These are phyloP conservation scores for Agonopterix heracliana DNA, from an alignment of 2,888 invertebrate species.

Conservation along the genomic window DNA sequence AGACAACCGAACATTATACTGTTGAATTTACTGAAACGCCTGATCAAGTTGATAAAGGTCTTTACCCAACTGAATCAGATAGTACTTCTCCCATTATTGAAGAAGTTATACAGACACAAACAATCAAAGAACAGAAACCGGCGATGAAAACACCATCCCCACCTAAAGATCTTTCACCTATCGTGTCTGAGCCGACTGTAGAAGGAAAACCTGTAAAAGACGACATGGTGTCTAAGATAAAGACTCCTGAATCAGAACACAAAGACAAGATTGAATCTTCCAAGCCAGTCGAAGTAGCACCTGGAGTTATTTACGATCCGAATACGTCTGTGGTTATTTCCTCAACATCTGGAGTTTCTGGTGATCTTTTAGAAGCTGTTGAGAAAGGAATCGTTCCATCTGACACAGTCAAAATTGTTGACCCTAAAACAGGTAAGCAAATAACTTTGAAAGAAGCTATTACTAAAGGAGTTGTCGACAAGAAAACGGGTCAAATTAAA, in stretches of 20 bases:
- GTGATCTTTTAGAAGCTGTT: slow-evolving; percentile 83
- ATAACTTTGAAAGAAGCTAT: slow-evolving; percentile 87
- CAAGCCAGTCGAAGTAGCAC: slow-evolving; percentile 80
- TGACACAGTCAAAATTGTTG: slow-evolving; percentile 79
- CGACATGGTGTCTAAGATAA: slow-evolving; percentile 7
- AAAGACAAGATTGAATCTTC: slow-evolving; percentile 9
- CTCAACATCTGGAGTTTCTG: slow-evolving; percentile 78
- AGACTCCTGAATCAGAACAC: slow-evolving; percentile 4
- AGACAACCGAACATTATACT: slow-evolving; percentile 29
- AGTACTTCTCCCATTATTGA: slow-evolving; percentile 6
- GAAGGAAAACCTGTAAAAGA: slow-evolving; percentile 13
- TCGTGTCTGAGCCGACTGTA: not conserved
- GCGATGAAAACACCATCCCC: not conserved
- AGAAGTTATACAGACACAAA: not conserved
- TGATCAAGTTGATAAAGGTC: slow-evolving; percentile 34
- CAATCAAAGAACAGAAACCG: not conserved
- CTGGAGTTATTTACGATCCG: slow-evolving; percentile 85
- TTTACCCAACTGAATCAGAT: not conserved
- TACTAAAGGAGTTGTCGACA: slow-evolving; percentile 83
- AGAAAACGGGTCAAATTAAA: slow-evolving; percentile 79
- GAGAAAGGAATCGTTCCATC: slow-evolving; percentile 83
- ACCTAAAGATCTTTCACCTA: not conserved
- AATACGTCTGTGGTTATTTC: slow-evolving; percentile 81
- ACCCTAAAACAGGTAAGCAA: slow-evolving; percentile 81
- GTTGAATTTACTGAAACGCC: slow-evolving; percentile 25